Conservation (phyloP, 2,888 invertebrate species). For the Hylaea fasciaria region DNA sequence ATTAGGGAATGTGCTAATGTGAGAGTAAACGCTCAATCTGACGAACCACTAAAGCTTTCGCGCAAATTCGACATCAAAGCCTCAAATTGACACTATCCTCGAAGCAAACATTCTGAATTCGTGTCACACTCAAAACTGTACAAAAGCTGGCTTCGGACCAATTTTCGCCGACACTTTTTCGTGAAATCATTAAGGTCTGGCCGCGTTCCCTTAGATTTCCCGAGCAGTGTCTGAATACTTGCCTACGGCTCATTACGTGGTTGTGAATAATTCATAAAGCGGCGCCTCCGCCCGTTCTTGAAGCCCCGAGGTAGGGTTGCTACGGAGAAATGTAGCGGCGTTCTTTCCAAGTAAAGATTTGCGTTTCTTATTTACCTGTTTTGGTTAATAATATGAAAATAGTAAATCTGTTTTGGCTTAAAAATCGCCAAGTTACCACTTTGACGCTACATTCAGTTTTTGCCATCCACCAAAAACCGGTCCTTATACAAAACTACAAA, state of each 20-base stretch:
- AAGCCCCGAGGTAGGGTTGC: slow-evolving; percentile 19
- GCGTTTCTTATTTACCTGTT: not conserved
- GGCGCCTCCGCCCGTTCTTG: slow-evolving; percentile 50
- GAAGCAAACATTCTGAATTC: slow-evolving; percentile 21
- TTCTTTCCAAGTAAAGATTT: not conserved
- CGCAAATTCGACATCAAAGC: not conserved
- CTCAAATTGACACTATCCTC: not conserved
- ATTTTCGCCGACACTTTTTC: slow-evolving; percentile 48
- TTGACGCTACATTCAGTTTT: too few species aligned
- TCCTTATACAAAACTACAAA: too few species aligned
- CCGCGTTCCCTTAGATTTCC: slow-evolving; percentile 56
- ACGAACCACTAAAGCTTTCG: not conserved
- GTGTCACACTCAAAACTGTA: slow-evolving; percentile 22
- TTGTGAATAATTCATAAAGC: slow-evolving; percentile 76
- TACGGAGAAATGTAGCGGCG: not conserved
- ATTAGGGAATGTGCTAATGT: not conserved
- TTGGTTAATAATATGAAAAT: too few species aligned
- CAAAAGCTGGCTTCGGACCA: slow-evolving; percentile 25
- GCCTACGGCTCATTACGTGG: slow-evolving; percentile 77
- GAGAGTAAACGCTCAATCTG: not conserved
- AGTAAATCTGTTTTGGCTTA: not conserved
- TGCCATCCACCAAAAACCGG: too few species aligned
- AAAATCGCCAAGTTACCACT: too few species aligned
- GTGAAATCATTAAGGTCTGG: slow-evolving; percentile 57
- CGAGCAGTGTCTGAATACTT: slow-evolving; percentile 62